Base-by-base conservation (phyloP, 1,140 invertebrate genomes). In the Linepithema humile region DNA sequence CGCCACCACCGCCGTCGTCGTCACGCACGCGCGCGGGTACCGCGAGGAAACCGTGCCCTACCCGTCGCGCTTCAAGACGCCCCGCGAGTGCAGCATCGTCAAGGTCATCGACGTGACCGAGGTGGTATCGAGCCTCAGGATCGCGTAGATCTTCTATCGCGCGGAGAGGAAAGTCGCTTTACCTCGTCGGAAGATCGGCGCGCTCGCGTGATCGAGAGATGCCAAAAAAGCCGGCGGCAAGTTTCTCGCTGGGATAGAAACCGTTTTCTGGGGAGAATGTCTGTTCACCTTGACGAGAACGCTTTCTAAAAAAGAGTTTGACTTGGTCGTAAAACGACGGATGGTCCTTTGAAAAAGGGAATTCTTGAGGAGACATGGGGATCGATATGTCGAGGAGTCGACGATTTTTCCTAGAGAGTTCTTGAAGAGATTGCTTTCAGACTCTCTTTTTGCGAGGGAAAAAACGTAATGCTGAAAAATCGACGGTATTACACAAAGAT, bases 21-120 rank as follows among this genome's bases (percentile, higher is more conserved):
- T 72, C 69, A 89, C 88, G 85, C 84, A 89, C 87, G 80, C 88
- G 88, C 87, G 88, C 29, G 73, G 73, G n/a, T 89, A 86, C 75
- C 88, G 87, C 73, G 67, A 85, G 62, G 35, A 72, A 29, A 9
- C 10, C 10, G 40, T 12, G 15, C 43, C 26, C 67, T 40, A 43
- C 65, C 23, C 72, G 50, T 48, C 82, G 59, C 35, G 53, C 73
- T 59, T 57, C 53, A 3, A 26, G 12, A 57, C 70, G 40, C 29
- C 29, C 35, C 32, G 35, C 23, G 15, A 78, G 26, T 62, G 60
- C 38, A 20, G 35, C 43, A 23, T 38, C 57, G 50, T 7, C 69
- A 80, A 80, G 75, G 64, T 74, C 59, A 64, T 23, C 29, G 17
- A n/a, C n/a, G n/a, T n/a, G n/a, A n/a, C n/a, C n/a, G n/a, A n/a